phyloP scores from a whole-genome alignment of 2,888 invertebrate species.

The Galeopsomyia nigrocyanea region DNA sequence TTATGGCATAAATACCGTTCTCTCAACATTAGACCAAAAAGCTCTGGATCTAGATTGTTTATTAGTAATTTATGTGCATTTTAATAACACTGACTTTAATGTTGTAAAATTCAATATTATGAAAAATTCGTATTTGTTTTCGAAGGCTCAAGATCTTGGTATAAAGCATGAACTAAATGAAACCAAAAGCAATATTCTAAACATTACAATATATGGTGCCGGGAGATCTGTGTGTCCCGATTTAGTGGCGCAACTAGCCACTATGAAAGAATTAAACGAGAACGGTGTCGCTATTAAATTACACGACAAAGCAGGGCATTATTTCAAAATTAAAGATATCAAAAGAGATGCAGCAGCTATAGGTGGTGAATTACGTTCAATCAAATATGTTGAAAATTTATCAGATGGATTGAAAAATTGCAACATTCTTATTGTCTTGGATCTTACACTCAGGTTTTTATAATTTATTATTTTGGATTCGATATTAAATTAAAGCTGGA shows the following conservation, averaged over 20 bases:
- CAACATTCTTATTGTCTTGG: slow-evolving; percentile 72
- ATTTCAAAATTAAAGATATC: slow-evolving; percentile 54
- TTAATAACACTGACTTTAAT: not conserved
- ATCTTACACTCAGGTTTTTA: slow-evolving; percentile 65
- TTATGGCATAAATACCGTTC: slow-evolving; percentile 68
- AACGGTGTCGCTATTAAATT: slow-evolving; percentile 58
- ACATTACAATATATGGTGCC: slow-evolving; percentile 59
- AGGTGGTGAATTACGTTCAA: slow-evolving; percentile 53
- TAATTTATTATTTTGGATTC: slow-evolving; percentile 5
- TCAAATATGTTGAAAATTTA: slow-evolving; percentile 68
- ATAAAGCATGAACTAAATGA: slow-evolving; percentile 16
- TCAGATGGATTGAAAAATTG: slow-evolving; percentile 70
- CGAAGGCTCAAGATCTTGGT: slow-evolving; percentile 34
- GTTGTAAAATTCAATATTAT: slow-evolving; percentile 10
- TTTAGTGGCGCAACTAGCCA: slow-evolving; percentile 58
- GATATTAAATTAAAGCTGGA: slow-evolving; percentile 50
- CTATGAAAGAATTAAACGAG: slow-evolving; percentile 52
- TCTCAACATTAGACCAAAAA: slow-evolving; percentile 59
- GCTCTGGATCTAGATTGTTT: slow-evolving; percentile 57
- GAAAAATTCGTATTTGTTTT: slow-evolving; percentile 10
- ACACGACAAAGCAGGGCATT: slow-evolving; percentile 56
- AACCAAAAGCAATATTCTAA: slow-evolving; percentile 37
- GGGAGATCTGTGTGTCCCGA: slow-evolving; percentile 53
- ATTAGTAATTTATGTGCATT: slow-evolving; percentile 50
- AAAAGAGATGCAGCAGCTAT: slow-evolving; percentile 48